These are phyloP conservation scores for Ganaspis sp. DNA, from an alignment of 1,140 invertebrate genomes.

Conservation along the genomic window DNA sequence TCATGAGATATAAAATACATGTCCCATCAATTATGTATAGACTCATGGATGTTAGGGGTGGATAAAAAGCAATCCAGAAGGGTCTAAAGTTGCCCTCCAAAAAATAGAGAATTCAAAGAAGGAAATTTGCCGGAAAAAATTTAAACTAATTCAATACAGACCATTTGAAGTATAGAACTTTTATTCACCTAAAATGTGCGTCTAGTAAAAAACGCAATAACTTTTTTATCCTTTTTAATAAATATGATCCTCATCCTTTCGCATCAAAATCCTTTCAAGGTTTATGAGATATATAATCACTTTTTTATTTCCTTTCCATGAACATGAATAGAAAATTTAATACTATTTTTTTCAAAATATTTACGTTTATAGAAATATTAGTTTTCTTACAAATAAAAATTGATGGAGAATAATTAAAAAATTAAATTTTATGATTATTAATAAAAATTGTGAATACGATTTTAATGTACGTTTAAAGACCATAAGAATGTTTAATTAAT, in stretches of 20 bases:
- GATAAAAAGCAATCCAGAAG: background rate
- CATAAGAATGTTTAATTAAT: background rate
- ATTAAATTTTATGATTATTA: no score
- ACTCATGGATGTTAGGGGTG: background rate
- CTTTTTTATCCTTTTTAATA: slow-evolving; percentile 3
- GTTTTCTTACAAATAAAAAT: no score
- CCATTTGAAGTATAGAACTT: background rate
- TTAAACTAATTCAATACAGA: background rate
- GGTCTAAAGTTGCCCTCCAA: background rate
- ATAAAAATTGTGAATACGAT: no score
- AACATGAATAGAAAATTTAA: no score
- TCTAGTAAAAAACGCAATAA: background rate
- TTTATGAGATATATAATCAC: background rate
- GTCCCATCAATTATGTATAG: slow-evolving; percentile 13
- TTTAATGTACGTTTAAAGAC: no score
- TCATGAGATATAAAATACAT: slow-evolving; percentile 6
- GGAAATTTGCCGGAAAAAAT: background rate
- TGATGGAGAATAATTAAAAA: no score
- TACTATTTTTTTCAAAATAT: no score
- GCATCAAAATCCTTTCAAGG: background rate
- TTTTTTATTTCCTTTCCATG: background rate
- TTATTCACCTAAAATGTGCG: background rate
- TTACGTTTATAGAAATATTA: no score
- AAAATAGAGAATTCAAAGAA: background rate
- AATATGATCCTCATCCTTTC: background rate